Evolutionary conservation across 2,113 vertebrate species (phyloP).

Genomic region (Tupaia tana): DNA sequence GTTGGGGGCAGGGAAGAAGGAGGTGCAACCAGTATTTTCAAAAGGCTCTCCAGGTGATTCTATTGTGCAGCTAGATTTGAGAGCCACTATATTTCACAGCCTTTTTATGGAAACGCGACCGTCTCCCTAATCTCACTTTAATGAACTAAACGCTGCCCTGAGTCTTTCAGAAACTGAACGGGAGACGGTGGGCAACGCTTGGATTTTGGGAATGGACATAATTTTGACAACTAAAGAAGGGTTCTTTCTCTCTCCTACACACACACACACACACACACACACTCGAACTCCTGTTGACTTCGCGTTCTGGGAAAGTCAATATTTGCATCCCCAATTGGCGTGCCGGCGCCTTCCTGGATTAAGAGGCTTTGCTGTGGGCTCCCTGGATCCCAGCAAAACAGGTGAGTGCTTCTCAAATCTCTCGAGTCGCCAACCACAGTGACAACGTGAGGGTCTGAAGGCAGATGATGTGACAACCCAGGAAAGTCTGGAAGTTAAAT

Average conservation of each 20-base stretch:
- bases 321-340: not conserved
- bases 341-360: not conserved
- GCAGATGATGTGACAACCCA: not conserved
- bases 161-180: not conserved
- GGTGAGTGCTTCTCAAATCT: not conserved
- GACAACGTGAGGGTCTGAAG: not conserved
- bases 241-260: not conserved
- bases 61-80: not conserved
- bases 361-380: not conserved
- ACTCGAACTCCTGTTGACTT: not conserved
- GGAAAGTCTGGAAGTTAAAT: not conserved
- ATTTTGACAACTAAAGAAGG: not conserved
- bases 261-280: not conserved
- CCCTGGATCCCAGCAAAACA: not conserved
- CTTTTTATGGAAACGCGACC: not conserved
- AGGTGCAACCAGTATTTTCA: not conserved
- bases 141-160: not conserved
- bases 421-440: not conserved
- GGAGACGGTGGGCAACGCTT: not conserved
- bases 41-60: constrained; percentile 43
- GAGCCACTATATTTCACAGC: not conserved
- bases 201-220: not conserved
- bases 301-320: not conserved
- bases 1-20: accelerated
- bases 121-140: constrained; percentile 58